phyloP scores from a whole-genome alignment of 2,113 vertebrate genomes.

The Gulo gulo region DNA sequence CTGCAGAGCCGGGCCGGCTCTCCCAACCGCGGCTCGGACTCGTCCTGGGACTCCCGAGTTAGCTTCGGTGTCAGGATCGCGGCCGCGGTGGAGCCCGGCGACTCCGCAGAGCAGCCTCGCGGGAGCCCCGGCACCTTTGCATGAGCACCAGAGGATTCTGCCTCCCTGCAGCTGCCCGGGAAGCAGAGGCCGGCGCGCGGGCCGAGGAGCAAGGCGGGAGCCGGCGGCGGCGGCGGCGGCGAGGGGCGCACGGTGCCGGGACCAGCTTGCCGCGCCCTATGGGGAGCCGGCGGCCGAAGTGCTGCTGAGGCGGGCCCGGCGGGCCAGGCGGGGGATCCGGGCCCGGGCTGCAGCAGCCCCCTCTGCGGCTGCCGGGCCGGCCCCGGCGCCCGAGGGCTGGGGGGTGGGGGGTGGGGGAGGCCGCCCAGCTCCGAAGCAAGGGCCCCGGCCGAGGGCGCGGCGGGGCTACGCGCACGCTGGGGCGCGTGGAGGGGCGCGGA shows the following conservation, averaged over 20 bases:
- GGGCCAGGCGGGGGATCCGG: constrained; percentile 61
- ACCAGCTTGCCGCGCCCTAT: constrained; percentile 72
- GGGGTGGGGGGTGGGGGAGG: constrained; percentile 65
- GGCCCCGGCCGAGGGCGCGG: constrained; percentile 63
- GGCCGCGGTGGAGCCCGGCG: background rate
- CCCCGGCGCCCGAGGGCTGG: constrained; percentile 64
- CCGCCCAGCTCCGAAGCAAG: constrained; percentile 49
- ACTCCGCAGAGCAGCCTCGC: background rate
- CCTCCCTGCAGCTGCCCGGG: constrained; percentile 27
- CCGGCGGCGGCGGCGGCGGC: constrained; percentile 53
- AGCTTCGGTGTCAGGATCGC: background rate
- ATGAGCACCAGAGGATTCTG: constrained; percentile 62
- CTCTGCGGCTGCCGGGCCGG: constrained; percentile 65
- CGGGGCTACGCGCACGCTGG: constrained; percentile 65
- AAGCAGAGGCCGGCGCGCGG: constrained; percentile 38
- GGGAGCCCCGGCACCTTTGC: constrained; percentile 58
- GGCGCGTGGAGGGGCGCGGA: constrained; percentile 69
- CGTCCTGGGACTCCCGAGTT: constrained; percentile 16
- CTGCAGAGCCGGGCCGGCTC: constrained; percentile 46
- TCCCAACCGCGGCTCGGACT: constrained; percentile 41
- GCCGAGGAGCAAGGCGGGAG: constrained; percentile 24
- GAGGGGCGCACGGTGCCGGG: constrained; percentile 71
- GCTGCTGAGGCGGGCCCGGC: constrained; percentile 64
- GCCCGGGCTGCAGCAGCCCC: constrained; percentile 66
- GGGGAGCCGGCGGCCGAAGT: constrained; percentile 68